Evolutionary conservation across 1,140 invertebrate species (phyloP).

Genomic region (Aphaenogaster rudis): DNA sequence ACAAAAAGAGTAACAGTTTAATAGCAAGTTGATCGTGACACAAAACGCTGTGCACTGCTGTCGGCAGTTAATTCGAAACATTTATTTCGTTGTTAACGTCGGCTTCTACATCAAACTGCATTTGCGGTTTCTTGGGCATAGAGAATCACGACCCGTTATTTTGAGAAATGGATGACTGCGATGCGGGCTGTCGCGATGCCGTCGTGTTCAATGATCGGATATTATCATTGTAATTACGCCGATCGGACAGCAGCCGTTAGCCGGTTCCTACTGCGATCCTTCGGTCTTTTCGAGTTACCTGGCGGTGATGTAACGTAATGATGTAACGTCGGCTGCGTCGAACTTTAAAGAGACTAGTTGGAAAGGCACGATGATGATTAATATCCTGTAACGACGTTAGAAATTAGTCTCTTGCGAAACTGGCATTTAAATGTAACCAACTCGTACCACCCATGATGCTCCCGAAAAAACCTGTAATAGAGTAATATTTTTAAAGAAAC

Average conservation of each 20-base stretch:
- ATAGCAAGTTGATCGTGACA: background rate
- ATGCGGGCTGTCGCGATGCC: background rate
- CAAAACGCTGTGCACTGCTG: background rate
- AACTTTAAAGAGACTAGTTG: constrained; percentile 53
- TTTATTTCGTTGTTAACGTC: constrained; percentile 1
- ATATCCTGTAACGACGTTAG: constrained; percentile 56
- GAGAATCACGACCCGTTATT: constrained; percentile 28
- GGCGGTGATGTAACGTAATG: constrained; percentile 53
- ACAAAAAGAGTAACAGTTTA: background rate
- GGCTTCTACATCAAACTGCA: constrained; percentile 7
- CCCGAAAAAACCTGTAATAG: constrained; percentile 19
- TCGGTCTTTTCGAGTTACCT: constrained; percentile 45
- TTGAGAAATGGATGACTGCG: constrained; percentile 8
- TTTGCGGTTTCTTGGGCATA: constrained; percentile 22
- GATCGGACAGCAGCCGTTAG: constrained; percentile 50
- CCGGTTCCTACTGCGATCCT: constrained; percentile 23
- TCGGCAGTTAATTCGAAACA: constrained; percentile 20
- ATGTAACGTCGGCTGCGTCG: constrained; percentile 47
- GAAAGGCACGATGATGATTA: constrained; percentile 56
- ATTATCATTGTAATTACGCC: constrained; percentile 51
- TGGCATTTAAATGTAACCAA: constrained; percentile 48
- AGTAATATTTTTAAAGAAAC: constrained; percentile 21
- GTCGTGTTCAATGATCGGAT: constrained; percentile 1
- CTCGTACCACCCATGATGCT: constrained; percentile 35
- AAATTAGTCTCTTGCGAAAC: constrained; percentile 58